Conservation (phyloP, 2,888 invertebrate species). For the Antheraea assamensis region DNA sequence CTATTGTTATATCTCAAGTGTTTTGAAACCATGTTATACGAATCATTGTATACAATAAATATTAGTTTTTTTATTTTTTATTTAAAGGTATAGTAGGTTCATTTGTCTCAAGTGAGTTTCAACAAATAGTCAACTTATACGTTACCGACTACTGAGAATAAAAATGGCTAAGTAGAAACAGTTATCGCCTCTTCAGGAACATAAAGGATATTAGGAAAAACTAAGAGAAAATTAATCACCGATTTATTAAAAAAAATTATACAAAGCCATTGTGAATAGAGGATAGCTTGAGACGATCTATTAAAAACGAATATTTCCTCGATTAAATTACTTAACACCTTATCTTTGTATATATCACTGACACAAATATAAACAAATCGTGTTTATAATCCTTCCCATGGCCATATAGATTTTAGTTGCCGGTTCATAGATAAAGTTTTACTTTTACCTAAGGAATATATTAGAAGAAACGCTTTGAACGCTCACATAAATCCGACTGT, state of each 20-base stretch:
- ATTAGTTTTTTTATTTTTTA: no score
- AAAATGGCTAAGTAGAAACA: neutral
- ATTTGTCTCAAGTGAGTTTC: no score
- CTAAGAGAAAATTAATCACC: no score
- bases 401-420: conserved; percentile 22
- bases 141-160: neutral
- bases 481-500: conserved; percentile 71
- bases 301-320: neutral
- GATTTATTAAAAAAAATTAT: neutral
- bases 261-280: neutral
- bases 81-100: no score
- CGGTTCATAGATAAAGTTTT: conserved; percentile 43
- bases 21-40: no score
- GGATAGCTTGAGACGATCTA: neutral
- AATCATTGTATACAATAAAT: no score
- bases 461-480: conserved; percentile 60
- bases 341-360: conserved; percentile 17
- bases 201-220: neutral
- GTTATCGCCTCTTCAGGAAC: neutral
- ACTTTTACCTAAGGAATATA: conserved; percentile 57
- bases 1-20: no score
- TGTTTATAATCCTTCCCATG: conserved; percentile 22
- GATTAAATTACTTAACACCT: conserved; percentile 6
- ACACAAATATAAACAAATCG: conserved; percentile 25
- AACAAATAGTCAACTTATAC: neutral